Base-by-base conservation (phyloP, 2,113 vertebrate genomes). In the Chascanopsetta lugubris region DNA sequence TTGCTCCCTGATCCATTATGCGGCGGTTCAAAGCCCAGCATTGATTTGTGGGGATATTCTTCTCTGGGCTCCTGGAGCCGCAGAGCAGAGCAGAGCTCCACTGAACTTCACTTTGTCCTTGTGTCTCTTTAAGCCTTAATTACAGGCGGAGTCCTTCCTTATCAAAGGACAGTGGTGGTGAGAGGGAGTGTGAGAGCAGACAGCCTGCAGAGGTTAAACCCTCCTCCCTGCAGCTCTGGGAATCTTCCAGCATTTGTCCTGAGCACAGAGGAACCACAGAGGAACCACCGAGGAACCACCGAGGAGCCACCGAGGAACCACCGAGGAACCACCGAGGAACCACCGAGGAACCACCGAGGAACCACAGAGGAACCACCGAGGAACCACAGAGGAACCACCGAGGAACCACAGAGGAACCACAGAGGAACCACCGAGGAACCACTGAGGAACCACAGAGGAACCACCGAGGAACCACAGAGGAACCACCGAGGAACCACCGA, bases 71-170 rank as follows among this genome's bases (percentile, higher is more conserved):
- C 2, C 40, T 72, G 58, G n/a, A 36, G 24, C 62, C 62, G 21
- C 30, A 61, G 59, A 77, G 50, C 49, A 64, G 36, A 60, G 24
- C 30, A n/a, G n/a, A n/a, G n/a, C n/a, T n/a, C 8, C 22, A 79
- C 32, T 77, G 65, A 73, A 67, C 53, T 63, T 70, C 43, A 68
- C 57, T 70, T 61, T 68, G 61, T 58, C 32, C 69, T 49, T 2
- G 1, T 36, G 69, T 64, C 69, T 75, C 54, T 47, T 47, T n/a
- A 48, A 57, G 38, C 24, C 43, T 77, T 73, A 73, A 73, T 82
- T 77, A 61, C 53, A 68, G 27, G 24, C 45, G 0, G 34, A 29
- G 22, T 85, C 42, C 47, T 58, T 51, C 62, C 75, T 62, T 78
- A 60, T 81, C 71, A 68, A 62, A 69, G 72, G 75, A 50, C 61